Conservation (phyloP, 2,113 vertebrate species). For the Peromyscus californicus region DNA sequence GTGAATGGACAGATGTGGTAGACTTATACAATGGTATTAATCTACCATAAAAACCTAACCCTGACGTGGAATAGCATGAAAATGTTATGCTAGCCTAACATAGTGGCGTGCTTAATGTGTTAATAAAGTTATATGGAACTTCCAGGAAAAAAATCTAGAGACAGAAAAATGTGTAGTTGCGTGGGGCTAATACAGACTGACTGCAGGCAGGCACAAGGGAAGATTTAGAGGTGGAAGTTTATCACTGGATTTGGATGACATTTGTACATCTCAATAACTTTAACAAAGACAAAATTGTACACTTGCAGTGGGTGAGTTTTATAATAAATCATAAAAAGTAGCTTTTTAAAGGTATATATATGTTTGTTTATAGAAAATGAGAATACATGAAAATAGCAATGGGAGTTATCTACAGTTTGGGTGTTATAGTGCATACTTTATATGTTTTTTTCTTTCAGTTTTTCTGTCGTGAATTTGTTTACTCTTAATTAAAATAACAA, state of each 20-base stretch:
- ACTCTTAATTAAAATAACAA: background rate
- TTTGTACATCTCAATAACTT: background rate
- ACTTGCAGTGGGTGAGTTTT: background rate
- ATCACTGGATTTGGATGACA: background rate
- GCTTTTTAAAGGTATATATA: background rate
- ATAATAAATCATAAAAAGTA: constrained; percentile 1
- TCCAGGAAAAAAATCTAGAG: constrained; percentile 25
- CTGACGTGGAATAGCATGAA: constrained; percentile 18
- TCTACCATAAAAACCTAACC: background rate
- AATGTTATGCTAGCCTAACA: background rate
- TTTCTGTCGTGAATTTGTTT: constrained; percentile 41
- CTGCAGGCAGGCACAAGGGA: background rate
- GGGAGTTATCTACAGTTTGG: background rate
- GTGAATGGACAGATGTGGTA: background rate
- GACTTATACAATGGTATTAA: background rate
- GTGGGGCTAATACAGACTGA: background rate
- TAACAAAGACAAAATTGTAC: background rate
- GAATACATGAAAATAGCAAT: constrained; percentile 28
- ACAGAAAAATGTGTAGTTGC: background rate
- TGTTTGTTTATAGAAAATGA: constrained; percentile 17
- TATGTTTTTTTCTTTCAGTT: constrained; percentile 9
- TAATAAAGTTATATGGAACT: constrained; percentile 28
- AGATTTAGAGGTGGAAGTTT: background rate
- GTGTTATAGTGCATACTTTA: background rate
- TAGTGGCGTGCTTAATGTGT: background rate